phyloP scores from a whole-genome alignment of 2,797 vertebrate genomes.

The Trachurus trachurus region DNA sequence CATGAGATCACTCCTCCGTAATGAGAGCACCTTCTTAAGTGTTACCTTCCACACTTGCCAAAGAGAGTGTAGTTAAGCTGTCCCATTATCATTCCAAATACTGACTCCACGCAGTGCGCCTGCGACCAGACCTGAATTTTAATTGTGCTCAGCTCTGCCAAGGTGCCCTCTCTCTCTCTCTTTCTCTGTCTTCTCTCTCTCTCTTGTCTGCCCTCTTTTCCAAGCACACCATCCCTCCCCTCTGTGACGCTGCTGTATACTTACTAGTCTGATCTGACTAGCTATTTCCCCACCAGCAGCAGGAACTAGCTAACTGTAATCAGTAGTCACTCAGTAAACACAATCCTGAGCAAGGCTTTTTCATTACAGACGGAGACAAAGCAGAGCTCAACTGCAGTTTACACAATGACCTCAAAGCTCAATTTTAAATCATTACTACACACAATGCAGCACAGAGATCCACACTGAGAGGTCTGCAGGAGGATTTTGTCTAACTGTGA shows the following conservation, averaged over 20 bases:
- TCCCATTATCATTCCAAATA: constrained; percentile 36
- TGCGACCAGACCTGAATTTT: constrained; percentile 48
- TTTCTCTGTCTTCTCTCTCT: constrained; percentile 3
- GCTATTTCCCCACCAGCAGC: constrained; percentile 25
- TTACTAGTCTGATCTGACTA: constrained; percentile 29
- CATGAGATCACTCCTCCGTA: not conserved
- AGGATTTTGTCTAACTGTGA: constrained; percentile 16
- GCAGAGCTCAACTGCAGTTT: constrained; percentile 48
- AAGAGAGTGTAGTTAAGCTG: constrained; percentile 5
- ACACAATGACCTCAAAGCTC: constrained; percentile 51
- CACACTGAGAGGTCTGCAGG: constrained; percentile 10
- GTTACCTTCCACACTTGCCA: constrained; percentile 3
- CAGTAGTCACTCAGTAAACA: constrained; percentile 59
- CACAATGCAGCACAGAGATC: not conserved
- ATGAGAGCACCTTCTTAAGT: not conserved
- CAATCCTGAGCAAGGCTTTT: constrained; percentile 44
- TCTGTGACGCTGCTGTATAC: constrained; percentile 1
- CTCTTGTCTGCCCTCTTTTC: constrained; percentile 10
- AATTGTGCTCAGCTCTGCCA: constrained; percentile 43
- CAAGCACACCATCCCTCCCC: constrained; percentile 2
- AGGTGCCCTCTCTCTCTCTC: constrained; percentile 35
- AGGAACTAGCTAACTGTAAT: constrained; percentile 34
- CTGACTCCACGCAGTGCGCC: constrained; percentile 36
- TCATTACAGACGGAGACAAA: constrained; percentile 52
- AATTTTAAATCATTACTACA: constrained; percentile 9